These are phyloP conservation scores for Andrena chrysosceles DNA, from an alignment of 2,888 invertebrate species.

Conservation along the genomic window DNA sequence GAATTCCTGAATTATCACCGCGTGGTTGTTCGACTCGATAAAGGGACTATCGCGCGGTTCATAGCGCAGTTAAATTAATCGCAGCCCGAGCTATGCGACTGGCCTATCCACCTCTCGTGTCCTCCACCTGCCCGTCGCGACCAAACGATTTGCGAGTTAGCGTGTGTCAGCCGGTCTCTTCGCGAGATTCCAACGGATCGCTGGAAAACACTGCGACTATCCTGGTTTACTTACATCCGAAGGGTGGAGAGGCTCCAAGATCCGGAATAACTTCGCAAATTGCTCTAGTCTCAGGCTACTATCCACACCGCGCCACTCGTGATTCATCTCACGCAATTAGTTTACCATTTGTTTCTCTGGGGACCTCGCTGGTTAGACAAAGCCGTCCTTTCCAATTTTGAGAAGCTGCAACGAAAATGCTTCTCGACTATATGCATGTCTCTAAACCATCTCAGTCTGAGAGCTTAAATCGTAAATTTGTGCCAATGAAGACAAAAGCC, in stretches of 20 bases:
- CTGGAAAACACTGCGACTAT: constrained; percentile 15
- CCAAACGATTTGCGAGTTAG: background rate
- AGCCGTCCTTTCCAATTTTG: too few species aligned
- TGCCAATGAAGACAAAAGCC: too few species aligned
- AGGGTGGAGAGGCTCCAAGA: background rate
- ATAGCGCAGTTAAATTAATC: constrained; percentile 19
- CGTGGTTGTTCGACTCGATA: background rate
- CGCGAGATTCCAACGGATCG: background rate
- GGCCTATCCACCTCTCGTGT: constrained; percentile 4
- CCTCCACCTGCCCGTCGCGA: background rate
- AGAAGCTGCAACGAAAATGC: too few species aligned
- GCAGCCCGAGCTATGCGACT: constrained; percentile 3
- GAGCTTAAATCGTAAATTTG: too few species aligned
- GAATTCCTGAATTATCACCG: constrained; percentile 12
- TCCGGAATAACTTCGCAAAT: too few species aligned
- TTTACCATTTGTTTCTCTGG: too few species aligned
- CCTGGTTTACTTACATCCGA: constrained; percentile 35
- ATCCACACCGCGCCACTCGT: too few species aligned
- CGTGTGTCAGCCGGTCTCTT: background rate
- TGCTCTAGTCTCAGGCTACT: too few species aligned
- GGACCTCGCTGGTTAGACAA: too few species aligned
- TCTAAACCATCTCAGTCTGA: too few species aligned
- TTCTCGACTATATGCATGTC: too few species aligned
- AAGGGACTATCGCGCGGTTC: background rate
- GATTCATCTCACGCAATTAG: too few species aligned